Percentiles rank a stretch among this genome's conserved stretches.
Evolutionary conservation across 2,888 invertebrate species (phyloP).

Genomic region (Malacosoma neustria): DNA sequence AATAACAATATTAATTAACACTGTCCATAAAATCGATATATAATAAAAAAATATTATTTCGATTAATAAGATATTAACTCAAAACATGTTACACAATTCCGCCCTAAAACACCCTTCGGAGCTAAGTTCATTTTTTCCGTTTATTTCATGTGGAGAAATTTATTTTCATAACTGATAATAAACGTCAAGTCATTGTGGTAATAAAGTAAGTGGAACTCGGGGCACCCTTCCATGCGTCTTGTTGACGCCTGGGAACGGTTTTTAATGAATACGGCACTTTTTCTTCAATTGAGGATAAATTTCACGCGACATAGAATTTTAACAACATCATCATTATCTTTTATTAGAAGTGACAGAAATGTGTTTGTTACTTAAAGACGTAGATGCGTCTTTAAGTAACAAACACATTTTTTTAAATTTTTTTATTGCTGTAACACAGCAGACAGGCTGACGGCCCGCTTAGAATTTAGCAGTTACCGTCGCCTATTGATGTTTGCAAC

Average conservation of each 20-base stretch:
- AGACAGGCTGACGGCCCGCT: too few species aligned
- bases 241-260: conserved; percentile 14
- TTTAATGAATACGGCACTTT: conserved; percentile 9
- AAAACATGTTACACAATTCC: conserved; percentile 51
- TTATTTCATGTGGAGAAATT: conserved; percentile 48
- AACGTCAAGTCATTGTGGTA: conserved; percentile 61
- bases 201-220: conserved; percentile 46
- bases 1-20: too few species aligned
- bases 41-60: too few species aligned
- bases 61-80: conserved; percentile 18
- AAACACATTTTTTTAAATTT: too few species aligned
- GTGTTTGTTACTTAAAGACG: too few species aligned
- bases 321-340: not conserved
- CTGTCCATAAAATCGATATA: too few species aligned
- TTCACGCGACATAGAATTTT: not conserved
- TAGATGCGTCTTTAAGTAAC: too few species aligned
- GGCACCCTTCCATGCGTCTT: conserved; percentile 31
- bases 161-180: conserved; percentile 67
- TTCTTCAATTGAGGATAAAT: conserved; percentile 4
- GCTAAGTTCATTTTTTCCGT: conserved; percentile 48
- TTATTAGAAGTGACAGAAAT: too few species aligned
- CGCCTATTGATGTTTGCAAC: too few species aligned
- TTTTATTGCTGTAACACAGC: too few species aligned
- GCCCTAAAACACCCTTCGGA: conserved; percentile 32
- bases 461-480: too few species aligned